Evolutionary conservation across 2,113 vertebrate genomes (phyloP), one percentile per base, ranked within the genome.

Genomic region (Pachycephala philippinensis): DNA sequence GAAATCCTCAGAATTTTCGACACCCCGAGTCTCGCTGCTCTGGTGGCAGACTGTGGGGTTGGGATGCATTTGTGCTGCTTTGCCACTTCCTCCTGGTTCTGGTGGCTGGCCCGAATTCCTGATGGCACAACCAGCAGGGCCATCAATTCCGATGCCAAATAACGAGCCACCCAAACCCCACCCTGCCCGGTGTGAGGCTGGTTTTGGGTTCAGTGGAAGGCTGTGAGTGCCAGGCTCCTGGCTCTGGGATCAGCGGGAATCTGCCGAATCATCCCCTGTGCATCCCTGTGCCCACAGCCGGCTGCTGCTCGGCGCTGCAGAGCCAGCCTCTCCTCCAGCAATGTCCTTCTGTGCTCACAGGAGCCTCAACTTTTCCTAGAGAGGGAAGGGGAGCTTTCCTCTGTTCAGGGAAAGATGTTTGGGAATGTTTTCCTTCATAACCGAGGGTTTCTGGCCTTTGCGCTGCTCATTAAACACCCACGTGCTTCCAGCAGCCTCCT

Each of bases 271-370:
- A 5, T 16, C 37, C 18, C 1, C 5, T 0, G 71, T 1, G 21
- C 5, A 27, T 54, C 87, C n/a, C 35, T 12, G 42, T 47, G 64
- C 70, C 7, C 30, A 6, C 66, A 4, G 6, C 13, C 2, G 1
- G 68, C 64, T 60, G 84, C 89, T 8, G 77, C 10, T 44, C 27
- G 1, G 49, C 5, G 54, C 52, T 90, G 74, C 52, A 31, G 47
- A 6, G 66, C 20, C 71, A 40, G 75, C 64, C 17, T 33, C 54
- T n/a, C 44, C 59, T 40, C 60, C 75, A 27, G 70, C 31, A 6
- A 0, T 0, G 8, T 0, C 1, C 1, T 10, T 28, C 2, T 7
- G 23, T 5, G 2, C 52, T 77, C 30, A 0, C 10, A 0, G 31
- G 35, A 85, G 37, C 66, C 44, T 31, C 16, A 15, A 1, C 60